Conservation (phyloP, 1,140 invertebrate genomes). For the Ips nitidus region DNA sequence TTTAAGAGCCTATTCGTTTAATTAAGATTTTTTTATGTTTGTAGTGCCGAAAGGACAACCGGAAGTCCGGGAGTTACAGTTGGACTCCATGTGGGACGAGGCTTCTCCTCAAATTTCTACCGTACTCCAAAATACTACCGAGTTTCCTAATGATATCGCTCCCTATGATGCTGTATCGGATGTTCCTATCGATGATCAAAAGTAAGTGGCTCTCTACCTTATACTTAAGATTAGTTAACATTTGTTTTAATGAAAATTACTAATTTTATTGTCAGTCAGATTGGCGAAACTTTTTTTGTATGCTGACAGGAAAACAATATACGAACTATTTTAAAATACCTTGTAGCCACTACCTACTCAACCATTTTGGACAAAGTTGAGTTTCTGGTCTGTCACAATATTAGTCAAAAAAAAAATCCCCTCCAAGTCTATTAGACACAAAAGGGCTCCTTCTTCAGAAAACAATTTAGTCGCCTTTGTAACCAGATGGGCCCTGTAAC, state of each 20-base stretch:
- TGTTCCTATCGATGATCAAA: constrained; percentile 83
- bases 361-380: no score
- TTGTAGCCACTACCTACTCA: no score
- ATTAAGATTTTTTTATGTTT: constrained; percentile 14
- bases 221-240: constrained; percentile 4
- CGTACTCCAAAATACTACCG: constrained; percentile 61
- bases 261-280: neutral
- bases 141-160: constrained; percentile 64
- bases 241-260: neutral
- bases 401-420: no score
- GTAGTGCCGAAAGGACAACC: constrained; percentile 4
- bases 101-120: constrained; percentile 68
- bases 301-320: neutral
- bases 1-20: neutral
- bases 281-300: neutral
- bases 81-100: constrained; percentile 74
- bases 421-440: no score
- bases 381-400: no score
- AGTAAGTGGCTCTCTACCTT: constrained; percentile 58
- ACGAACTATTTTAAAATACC: constrained; percentile 6
- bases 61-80: constrained; percentile 45
- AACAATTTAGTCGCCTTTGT: constrained; percentile 29
- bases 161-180: constrained; percentile 89
- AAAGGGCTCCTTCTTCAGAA: constrained; percentile 7
- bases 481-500: constrained; percentile 22